Evolutionary conservation across 2,888 invertebrate species (phyloP), one percentile per base, ranked within the genome.

Genomic region (Chymomyza fuscimana): DNA sequence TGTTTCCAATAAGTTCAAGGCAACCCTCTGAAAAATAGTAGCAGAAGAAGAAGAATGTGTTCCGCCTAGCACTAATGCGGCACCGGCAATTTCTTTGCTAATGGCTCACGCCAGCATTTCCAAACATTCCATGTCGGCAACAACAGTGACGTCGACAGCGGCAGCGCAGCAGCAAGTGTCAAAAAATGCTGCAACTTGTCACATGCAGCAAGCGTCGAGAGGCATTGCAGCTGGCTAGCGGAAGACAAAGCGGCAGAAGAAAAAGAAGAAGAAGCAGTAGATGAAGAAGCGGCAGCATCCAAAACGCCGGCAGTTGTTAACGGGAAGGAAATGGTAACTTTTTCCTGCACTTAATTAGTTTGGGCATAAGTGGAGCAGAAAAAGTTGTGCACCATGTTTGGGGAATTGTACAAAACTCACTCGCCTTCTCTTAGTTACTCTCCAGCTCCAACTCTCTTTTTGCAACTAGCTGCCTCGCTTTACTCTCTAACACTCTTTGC

Each of bases 311-410:
- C 72, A 76, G 76, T 74, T 86, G 85, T 70, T 72, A 78, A 74
- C 77, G 86, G 86, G 74, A 79, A 77, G 87, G 87, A 85, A 85
- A 77, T 87, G 82, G 87, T 86, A 79, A 86, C 85, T 88, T 85
- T 87, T 85, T 87, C 87, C 88, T 88, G 88, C 87, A 88, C 85
- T 85, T 85, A 85, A 88, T 85, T 88, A 85, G 85, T 85, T 85
- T 85, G 86, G 86, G 85, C 88, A 87, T 85, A 88, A 88, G 85
- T 88, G 85, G 86, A 87, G 85, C 88, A 85, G 85, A 85, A 85
- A 88, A 87, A 82, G 79, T 85, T 87, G 69, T 78, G 69, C 74
- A 63, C 80, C 32, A 32, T 62, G 61, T 52, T 52, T 25, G 50
- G 46, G 6, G 54, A 62, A 61, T 62, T 67, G 67, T 54, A 29